Percentiles rank a stretch among this genome's conserved stretches.
Conservation (phyloP, 1,140 invertebrate species). For the Zaprionus lachaisei region DNA sequence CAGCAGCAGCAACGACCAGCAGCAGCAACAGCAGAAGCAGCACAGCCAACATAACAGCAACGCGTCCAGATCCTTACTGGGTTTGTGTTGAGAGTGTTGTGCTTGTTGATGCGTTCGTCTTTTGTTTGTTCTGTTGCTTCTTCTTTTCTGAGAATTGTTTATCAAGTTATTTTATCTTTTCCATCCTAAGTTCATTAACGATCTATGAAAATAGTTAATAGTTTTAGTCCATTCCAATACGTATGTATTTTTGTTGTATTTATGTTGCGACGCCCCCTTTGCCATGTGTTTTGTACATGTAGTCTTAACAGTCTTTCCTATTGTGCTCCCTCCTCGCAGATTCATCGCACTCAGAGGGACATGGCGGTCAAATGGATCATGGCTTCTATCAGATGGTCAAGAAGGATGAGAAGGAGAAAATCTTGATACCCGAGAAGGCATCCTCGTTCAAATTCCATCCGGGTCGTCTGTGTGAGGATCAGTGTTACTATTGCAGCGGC, state of each 20-base stretch:
- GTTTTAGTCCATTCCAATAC: background rate
- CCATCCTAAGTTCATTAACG: background rate
- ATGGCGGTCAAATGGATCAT: slow-evolving; percentile 51
- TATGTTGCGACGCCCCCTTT: background rate
- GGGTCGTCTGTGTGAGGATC: slow-evolving; percentile 90
- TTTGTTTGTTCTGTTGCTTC: slow-evolving; percentile 11
- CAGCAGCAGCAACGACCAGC: slow-evolving; percentile 32
- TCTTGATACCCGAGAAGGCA: slow-evolving; percentile 93
- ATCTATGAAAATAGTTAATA: background rate
- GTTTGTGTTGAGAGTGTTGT: slow-evolving; percentile 30
- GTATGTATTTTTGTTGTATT: background rate
- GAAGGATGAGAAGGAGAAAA: slow-evolving; percentile 87
- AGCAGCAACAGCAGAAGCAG: slow-evolving; percentile 15
- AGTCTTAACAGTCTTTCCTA: background rate
- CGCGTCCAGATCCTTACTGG: slow-evolving; percentile 29
- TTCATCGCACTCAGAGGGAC: slow-evolving; percentile 77
- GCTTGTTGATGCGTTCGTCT: slow-evolving; percentile 1
- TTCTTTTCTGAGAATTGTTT: too few species aligned
- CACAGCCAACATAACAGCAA: slow-evolving; percentile 31
- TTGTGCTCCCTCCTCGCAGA: slow-evolving; percentile 43
- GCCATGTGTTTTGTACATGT: background rate
- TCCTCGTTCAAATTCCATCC: slow-evolving; percentile 94
- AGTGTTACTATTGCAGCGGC: slow-evolving; percentile 93
- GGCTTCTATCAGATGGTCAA: slow-evolving; percentile 85
- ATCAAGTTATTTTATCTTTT: background rate